These are phyloP conservation scores for Bimastos eiseni DNA, from an alignment of 2,888 invertebrate species.

Conservation along the genomic window DNA sequence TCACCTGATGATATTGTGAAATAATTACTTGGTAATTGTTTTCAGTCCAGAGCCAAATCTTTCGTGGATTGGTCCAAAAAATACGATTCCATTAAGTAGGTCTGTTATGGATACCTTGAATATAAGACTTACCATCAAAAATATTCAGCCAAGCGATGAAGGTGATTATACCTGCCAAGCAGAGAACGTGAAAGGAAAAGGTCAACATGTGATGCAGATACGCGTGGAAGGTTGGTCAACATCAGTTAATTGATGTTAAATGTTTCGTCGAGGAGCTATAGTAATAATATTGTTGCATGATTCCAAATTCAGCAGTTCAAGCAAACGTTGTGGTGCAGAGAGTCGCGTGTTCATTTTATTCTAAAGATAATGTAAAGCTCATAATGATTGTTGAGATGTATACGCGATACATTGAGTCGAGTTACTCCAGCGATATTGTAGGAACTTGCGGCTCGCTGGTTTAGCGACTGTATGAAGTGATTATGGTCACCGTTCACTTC, in stretches of 20 bases:
- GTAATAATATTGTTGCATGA: background rate
- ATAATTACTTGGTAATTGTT: background rate
- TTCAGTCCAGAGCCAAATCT: slow-evolving; percentile 7
- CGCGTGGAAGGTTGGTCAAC: background rate
- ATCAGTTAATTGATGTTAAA: background rate
- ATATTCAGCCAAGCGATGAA: background rate
- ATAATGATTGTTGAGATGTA: too few relatives aligned
- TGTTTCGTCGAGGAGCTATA: background rate
- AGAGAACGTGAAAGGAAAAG: background rate
- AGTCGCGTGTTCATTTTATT: too few relatives aligned
- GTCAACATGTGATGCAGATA: background rate
- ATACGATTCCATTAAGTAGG: background rate
- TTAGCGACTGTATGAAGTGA: too few relatives aligned
- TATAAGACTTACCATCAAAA: background rate
- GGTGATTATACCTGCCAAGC: background rate
- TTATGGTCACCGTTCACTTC: too few relatives aligned
- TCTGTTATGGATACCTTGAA: background rate
- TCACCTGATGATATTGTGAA: background rate
- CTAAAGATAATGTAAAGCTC: too few relatives aligned
- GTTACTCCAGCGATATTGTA: too few relatives aligned
- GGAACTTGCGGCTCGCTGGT: too few relatives aligned
- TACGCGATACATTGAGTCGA: too few relatives aligned
- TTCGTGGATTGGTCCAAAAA: background rate
- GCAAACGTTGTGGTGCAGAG: background rate
- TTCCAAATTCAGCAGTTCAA: background rate